phyloP scores from a whole-genome alignment of 1,140 invertebrate species.

The Planococcus citri region DNA sequence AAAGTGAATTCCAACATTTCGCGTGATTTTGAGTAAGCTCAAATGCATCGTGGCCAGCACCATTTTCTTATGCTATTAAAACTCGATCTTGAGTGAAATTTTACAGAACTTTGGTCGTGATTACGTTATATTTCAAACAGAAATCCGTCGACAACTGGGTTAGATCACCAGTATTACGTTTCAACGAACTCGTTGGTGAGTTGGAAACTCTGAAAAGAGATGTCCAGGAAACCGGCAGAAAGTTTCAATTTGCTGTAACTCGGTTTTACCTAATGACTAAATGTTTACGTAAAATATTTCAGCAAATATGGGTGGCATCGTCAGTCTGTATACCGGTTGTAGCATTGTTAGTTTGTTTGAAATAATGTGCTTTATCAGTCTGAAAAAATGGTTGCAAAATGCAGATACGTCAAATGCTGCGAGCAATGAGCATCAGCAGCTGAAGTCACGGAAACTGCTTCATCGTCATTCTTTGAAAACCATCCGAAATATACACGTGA shows the following conservation, averaged over 20 bases:
- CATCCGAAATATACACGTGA: too few relatives aligned
- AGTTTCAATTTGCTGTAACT: too few relatives aligned
- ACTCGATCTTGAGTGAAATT: not conserved
- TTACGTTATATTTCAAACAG: conserved; percentile 15
- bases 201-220: too few relatives aligned
- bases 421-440: too few relatives aligned
- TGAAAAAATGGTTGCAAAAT: conserved; percentile 20
- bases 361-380: conserved; percentile 29
- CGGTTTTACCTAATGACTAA: too few relatives aligned
- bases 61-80: not conserved
- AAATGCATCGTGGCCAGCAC: not conserved
- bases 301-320: conserved; percentile 30
- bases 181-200: conserved; percentile 24
- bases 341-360: conserved; percentile 30
- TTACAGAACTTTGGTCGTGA: not conserved
- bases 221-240: not conserved
- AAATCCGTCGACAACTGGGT: conserved; percentile 3
- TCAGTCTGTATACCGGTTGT: conserved; percentile 30
- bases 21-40: not conserved
- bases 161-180: conserved; percentile 21
- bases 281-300: too few relatives aligned
- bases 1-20: not conserved
- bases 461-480: too few relatives aligned
- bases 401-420: too few relatives aligned
- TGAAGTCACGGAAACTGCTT: too few relatives aligned